Base-by-base conservation (phyloP, 2,797 vertebrate species). In the Rhinophrynus dorsalis region DNA sequence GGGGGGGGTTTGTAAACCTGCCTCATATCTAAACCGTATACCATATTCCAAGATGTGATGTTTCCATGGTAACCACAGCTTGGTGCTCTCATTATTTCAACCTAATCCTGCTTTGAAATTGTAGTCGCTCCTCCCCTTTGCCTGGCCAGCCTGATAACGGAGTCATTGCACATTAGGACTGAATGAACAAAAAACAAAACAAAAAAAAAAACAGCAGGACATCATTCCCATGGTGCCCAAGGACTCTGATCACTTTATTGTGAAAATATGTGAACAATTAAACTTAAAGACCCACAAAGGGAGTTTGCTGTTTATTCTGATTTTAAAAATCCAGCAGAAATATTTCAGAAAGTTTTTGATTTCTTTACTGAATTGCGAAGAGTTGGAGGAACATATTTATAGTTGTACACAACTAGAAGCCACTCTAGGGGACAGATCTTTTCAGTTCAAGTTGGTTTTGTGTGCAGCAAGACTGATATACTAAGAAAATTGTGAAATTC, bases 1-100 rank as follows among this genome's bases (percentile, higher is more conserved):
- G 7, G 23, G 82, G 75, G 48, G 23, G 82, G 74, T 80, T 79
- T 89, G 76, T 67, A 82, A 82, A 83, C 84, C 85, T 79, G 84
- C 87, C 85, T 88, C 82, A 77, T 83, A 81, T 94, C 92, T 89
- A 90, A 92, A 92, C 94, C 93, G 92, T 93, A 95, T 96, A 94
- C 93, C 92, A 94, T 97, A 94, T 95, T 96, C 94, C 95, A 96
- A 93, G 93, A 98, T 98, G 95, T 97, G 93, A 93, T 73, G 96
- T 97, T 95, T 88, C 94, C 92, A 95, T 96, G 92, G 93, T 92
- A 98, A 97, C 97, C 91, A 92, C 93, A 97, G 96, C 95, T 96
- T 96, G 93, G 95, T 97, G 96, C 96, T 94, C 96, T 98, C 95
- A 94, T 99, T 98, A 98, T 97, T 98, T 96, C 94, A 95, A 93